A percentile compares a stretch with the other conserved stretches of the same genome.
phyloP scores from a whole-genome alignment of 2,797 vertebrate species.

The Catamblyrhynchus diadema region DNA sequence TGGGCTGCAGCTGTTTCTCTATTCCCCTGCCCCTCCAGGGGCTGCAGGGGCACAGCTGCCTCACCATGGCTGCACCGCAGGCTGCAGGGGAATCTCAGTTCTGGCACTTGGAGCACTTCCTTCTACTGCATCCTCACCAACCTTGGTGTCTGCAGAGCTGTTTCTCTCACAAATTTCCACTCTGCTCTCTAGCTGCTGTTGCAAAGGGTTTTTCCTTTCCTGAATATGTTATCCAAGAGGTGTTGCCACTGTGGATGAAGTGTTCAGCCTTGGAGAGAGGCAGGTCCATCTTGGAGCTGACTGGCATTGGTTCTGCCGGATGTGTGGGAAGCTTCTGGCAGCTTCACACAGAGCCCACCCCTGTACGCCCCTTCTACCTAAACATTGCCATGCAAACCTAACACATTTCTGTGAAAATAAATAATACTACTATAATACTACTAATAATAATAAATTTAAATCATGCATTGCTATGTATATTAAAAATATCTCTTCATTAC shows the following conservation, averaged over 20 bases:
- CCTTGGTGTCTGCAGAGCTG: neutral
- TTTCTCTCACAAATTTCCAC: neutral
- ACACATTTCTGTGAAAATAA: neutral
- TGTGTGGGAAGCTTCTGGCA: neutral
- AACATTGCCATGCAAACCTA: neutral
- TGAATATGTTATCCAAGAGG: neutral
- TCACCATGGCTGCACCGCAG: no score
- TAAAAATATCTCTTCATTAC: neutral
- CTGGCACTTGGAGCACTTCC: neutral
- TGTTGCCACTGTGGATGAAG: neutral
- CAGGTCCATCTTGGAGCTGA: neutral
- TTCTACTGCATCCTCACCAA: neutral
- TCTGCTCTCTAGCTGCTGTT: neutral
- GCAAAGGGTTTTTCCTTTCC: neutral
- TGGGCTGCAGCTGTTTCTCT: neutral
- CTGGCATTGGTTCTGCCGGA: neutral
- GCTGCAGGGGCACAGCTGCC: neutral
- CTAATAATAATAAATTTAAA: neutral
- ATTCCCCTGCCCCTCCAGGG: neutral
- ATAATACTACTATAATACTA: neutral
- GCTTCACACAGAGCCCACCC: neutral
- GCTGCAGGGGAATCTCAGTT: neutral
- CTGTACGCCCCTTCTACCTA: neutral
- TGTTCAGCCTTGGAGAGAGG: neutral
- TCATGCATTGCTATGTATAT: neutral